These are phyloP conservation scores for Gambusia holbrooki DNA, from an alignment of 2,113 vertebrate genomes.

Conservation along the genomic window DNA sequence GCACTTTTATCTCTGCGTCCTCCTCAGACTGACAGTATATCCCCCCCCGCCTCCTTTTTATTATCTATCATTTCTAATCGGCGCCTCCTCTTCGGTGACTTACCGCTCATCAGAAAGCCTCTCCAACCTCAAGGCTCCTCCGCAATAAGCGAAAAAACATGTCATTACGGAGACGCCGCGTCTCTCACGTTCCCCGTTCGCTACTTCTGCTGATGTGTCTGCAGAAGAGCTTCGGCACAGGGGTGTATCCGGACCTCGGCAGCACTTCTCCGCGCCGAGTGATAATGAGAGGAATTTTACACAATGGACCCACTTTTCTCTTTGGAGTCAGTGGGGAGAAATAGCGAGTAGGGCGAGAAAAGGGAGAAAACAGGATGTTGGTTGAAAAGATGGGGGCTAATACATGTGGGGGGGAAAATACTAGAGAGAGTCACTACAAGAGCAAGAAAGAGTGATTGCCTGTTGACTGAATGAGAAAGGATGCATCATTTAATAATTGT, in stretches of 20 bases:
- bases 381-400: constrained; percentile 23
- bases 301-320: constrained; percentile 47
- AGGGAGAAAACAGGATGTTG: constrained; percentile 41
- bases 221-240: constrained; percentile 7
- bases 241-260: constrained; percentile 15
- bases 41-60: not conserved
- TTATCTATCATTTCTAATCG: constrained; percentile 18
- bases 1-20: constrained; percentile 23
- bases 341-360: constrained; percentile 23
- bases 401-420: not conserved
- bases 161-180: constrained; percentile 21
- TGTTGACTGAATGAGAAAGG: constrained; percentile 71
- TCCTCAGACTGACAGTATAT: constrained; percentile 9
- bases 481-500: constrained; percentile 78
- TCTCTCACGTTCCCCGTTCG: constrained; percentile 19
- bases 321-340: constrained; percentile 33
- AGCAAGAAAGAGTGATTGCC: constrained; percentile 66
- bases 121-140: constrained; percentile 22
- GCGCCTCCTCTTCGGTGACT: constrained; percentile 13
- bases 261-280: constrained; percentile 22
- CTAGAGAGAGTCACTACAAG: constrained; percentile 43
- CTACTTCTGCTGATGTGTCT: constrained; percentile 13
- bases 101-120: constrained; percentile 29
- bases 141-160: constrained; percentile 19
- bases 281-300: constrained; percentile 49